phyloP scores from a whole-genome alignment of 1,140 invertebrate genomes.

The Hyphantria cunea region DNA sequence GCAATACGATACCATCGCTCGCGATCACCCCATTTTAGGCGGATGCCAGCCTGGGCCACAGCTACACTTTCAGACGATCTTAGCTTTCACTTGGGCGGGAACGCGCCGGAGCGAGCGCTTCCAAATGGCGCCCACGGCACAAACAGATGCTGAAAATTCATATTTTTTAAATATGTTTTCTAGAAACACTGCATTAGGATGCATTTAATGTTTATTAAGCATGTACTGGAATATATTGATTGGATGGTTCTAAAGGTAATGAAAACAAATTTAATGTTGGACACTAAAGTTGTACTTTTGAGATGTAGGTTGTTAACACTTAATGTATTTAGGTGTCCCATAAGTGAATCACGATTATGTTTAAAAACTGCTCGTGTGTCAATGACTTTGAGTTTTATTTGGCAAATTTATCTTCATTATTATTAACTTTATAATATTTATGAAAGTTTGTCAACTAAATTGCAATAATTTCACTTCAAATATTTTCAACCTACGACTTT shows the following conservation, averaged over 20 bases:
- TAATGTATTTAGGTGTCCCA: too few relatives aligned
- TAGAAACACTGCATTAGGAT: conserved; percentile 1
- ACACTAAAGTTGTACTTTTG: too few relatives aligned
- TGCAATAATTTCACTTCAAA: too few relatives aligned
- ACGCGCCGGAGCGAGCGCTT: conserved; percentile 26
- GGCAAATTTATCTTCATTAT: too few relatives aligned
- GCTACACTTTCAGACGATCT: conserved; percentile 74
- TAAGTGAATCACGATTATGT: too few relatives aligned
- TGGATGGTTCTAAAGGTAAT: conserved; percentile 10
- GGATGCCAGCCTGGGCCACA: conserved; percentile 68
- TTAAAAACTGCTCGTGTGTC: neutral
- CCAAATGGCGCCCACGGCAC: neutral
- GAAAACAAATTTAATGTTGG: conserved; percentile 5
- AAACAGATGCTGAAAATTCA: neutral
- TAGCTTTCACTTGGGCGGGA: conserved; percentile 70
- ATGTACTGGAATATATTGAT: neutral
- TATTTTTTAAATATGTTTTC: neutral
- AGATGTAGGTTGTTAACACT: too few relatives aligned
- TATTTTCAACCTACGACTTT: too few relatives aligned
- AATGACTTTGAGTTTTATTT: neutral
- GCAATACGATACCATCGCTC: conserved; percentile 89
- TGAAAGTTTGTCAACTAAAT: too few relatives aligned
- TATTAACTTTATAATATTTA: too few relatives aligned
- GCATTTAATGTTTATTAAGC: conserved; percentile 19
- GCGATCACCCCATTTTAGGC: conserved; percentile 86